phyloP scores from a whole-genome alignment of 1,140 invertebrate species.

The Ephestia elutella region DNA sequence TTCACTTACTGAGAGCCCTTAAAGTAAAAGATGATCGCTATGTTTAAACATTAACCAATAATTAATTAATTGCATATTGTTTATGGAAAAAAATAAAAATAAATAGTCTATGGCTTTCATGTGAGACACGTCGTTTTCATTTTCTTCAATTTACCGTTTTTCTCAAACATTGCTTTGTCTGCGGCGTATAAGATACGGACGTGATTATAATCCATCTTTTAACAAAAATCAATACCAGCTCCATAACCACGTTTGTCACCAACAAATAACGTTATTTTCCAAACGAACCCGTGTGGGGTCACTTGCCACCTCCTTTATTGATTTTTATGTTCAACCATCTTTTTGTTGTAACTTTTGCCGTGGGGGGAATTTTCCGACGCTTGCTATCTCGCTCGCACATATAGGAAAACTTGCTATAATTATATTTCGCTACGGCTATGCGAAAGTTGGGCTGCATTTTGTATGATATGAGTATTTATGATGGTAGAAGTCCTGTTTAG shows the following conservation, averaged over 20 bases:
- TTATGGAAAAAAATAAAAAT: no score
- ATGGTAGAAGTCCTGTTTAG: no score
- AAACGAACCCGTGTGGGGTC: conserved; percentile 11
- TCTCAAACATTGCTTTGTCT: no score
- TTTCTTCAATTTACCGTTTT: no score
- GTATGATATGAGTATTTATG: background rate
- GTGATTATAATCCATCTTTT: no score
- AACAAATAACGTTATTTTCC: conserved; percentile 3
- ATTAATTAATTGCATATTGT: no score
- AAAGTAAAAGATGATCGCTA: no score
- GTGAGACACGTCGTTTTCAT: no score
- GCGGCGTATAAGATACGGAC: no score
- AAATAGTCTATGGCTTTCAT: no score
- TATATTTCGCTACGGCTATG: conserved; percentile 8
- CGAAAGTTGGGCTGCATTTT: background rate
- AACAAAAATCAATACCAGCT: background rate
- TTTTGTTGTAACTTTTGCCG: conserved; percentile 25
- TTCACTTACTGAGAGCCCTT: no score
- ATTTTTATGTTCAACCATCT: conserved; percentile 35
- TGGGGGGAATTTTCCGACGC: conserved; percentile 12
- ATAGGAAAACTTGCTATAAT: conserved; percentile 13
- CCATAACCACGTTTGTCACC: background rate
- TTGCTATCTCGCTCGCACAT: conserved; percentile 22
- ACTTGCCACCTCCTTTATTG: conserved; percentile 27
- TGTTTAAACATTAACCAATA: no score